Evolutionary conservation across 2,888 invertebrate species (phyloP).

Genomic region (Lamellibrachia satsuma): DNA sequence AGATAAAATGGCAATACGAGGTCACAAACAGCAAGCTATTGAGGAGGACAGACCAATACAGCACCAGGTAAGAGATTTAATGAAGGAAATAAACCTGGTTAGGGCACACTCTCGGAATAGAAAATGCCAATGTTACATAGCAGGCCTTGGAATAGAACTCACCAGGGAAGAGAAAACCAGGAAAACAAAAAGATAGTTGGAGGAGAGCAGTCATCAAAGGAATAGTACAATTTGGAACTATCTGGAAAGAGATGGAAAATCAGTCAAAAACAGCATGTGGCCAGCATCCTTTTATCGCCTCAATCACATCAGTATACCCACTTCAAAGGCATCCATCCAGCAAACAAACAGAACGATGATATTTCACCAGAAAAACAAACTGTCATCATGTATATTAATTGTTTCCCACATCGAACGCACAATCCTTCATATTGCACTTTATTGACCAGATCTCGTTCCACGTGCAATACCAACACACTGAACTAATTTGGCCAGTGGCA

Average conservation of each 20-base stretch:
- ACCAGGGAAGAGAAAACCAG: background rate
- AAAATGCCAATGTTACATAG: too few species aligned
- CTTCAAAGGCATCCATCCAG: background rate
- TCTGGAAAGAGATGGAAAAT: background rate
- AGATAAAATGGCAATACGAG: too few species aligned
- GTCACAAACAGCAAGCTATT: too few species aligned
- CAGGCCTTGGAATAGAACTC: background rate
- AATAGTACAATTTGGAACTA: background rate
- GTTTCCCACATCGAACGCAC: background rate
- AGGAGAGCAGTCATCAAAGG: background rate
- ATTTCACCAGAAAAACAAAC: background rate
- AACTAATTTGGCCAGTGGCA: background rate
- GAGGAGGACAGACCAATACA: too few species aligned
- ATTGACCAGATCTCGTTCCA: background rate
- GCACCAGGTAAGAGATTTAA: too few species aligned
- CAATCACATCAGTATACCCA: background rate
- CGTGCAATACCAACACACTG: background rate
- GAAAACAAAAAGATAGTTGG: background rate
- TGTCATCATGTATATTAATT: background rate
- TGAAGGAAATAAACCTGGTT: too few species aligned
- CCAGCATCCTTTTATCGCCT: too few species aligned
- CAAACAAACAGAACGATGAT: background rate
- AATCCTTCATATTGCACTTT: background rate
- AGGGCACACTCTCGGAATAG: too few species aligned
- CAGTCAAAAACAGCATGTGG: background rate